Evolutionary conservation across 37 sponge, comb jelly and placozoan genomes (phyloP), one percentile per base, ranked within the genome.

Genomic region (Haliclona indistincta): DNA sequence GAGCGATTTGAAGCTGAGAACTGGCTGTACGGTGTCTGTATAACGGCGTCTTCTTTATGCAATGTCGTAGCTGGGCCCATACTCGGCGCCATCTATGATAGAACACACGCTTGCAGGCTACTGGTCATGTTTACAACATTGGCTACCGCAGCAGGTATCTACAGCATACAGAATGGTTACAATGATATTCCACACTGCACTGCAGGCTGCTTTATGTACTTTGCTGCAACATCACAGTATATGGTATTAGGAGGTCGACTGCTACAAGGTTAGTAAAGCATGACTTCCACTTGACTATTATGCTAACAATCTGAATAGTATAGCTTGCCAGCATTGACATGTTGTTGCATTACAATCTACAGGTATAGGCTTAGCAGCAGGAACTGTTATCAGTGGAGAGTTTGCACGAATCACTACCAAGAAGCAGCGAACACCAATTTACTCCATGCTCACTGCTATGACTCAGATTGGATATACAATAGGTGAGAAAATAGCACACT

Each of bases 291-390:
- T 11, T 66, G 19, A 8, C 30, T 38, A 30, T 28, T n/a, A n/a
- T n/a, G n/a, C n/a, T n/a, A n/a, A n/a, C n/a, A n/a, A n/a, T n/a
- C n/a, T n/a, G n/a, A n/a, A n/a, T n/a, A n/a, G n/a, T n/a, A n/a
- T n/a, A n/a, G n/a, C n/a, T n/a, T n/a, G n/a, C n/a, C n/a, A n/a
- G n/a, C n/a, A n/a, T n/a, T n/a, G 42, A 35, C 15, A 19, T 34
- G 29, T 7, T 36, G n/a, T 11, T 13, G 10, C 43, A 40, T 5
- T 66, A 2, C 8, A 20, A 68, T 32, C n/a, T 53, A 22, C 62
- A 69, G 90, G 90, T 35, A 66, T 89, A 38, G 90, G 90, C n/a
- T 77, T 75, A 26, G 78, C 76, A 33, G 90, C 90, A 29, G 85
- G 81, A 6, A 75, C 85, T 56, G 68, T 69, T 29, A 71, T 89